Percentiles rank a stretch among this genome's conserved stretches.
Evolutionary conservation across 2,888 invertebrate genomes (phyloP).

Genomic region (Stenchaetothrips biformis): DNA sequence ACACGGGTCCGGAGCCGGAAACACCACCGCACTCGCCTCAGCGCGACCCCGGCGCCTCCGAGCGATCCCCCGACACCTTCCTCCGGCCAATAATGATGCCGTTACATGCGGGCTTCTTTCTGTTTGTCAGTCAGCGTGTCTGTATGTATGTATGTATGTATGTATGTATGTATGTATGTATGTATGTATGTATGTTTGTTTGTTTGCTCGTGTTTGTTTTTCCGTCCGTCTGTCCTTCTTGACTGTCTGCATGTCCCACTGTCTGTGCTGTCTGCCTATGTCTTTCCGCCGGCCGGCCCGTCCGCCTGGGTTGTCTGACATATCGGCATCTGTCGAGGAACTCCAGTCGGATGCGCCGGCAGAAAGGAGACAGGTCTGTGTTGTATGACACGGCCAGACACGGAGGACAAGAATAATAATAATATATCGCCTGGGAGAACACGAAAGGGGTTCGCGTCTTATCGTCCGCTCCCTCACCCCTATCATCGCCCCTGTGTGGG

Average conservation of each 20-base stretch:
- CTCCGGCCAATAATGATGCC: too few relatives aligned
- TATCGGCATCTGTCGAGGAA: background rate
- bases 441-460: background rate
- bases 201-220: too few relatives aligned
- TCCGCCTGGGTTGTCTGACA: too few relatives aligned
- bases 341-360: conserved; percentile 8
- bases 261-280: too few relatives aligned
- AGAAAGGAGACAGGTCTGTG: background rate
- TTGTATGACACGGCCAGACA: background rate
- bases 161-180: too few relatives aligned
- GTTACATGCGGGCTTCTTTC: too few relatives aligned
- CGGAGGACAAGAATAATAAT: background rate
- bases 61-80: background rate
- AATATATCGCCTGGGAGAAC: background rate
- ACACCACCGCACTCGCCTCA: background rate
- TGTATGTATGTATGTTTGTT: too few relatives aligned
- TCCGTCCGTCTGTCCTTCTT: too few relatives aligned
- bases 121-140: too few relatives aligned
- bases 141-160: too few relatives aligned
- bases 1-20: background rate
- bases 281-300: too few relatives aligned
- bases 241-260: too few relatives aligned
- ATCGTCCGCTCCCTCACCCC: background rate
- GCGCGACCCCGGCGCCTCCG: background rate
- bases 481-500: background rate